Conservation (phyloP, 2,888 invertebrate genomes). For the Altica lythri region DNA sequence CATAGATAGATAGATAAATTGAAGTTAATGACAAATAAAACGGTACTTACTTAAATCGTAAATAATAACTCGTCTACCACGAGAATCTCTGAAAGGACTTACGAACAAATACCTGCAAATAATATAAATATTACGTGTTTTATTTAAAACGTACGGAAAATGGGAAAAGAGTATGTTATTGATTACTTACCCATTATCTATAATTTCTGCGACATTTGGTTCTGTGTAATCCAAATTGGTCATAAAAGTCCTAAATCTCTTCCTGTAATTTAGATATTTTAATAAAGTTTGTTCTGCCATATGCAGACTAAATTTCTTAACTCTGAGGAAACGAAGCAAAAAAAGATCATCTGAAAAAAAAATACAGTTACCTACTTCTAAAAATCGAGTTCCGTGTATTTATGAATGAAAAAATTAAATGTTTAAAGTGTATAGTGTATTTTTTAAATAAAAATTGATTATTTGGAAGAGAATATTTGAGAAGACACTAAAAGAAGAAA, state of each 20-base stretch:
- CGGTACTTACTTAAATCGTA: constrained; percentile 45
- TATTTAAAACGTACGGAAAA: too few relatives aligned
- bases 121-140: too few relatives aligned
- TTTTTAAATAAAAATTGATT: too few relatives aligned
- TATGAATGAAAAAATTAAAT: too few relatives aligned
- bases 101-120: constrained; percentile 70
- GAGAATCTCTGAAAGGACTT: constrained; percentile 73
- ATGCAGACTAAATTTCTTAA: constrained; percentile 78
- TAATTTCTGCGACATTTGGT: constrained; percentile 65
- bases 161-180: neutral
- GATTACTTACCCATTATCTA: constrained; percentile 66
- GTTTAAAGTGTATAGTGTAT: too few relatives aligned
- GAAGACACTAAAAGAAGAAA: too few relatives aligned
- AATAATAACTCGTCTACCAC: constrained; percentile 76
- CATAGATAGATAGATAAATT: too few relatives aligned
- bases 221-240: constrained; percentile 69
- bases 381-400: too few relatives aligned
- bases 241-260: constrained; percentile 69
- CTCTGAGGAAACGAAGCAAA: constrained; percentile 73
- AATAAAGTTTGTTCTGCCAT: constrained; percentile 78
- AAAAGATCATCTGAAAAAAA: constrained; percentile 69
- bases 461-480: too few relatives aligned
- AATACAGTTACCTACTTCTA: too few relatives aligned
- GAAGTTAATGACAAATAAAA: too few relatives aligned
- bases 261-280: constrained; percentile 76